A percentile compares a stretch with the other conserved stretches of the same genome.
Evolutionary conservation across 2,113 vertebrate species (phyloP).

Genomic region (Carettochelys insculpta): DNA sequence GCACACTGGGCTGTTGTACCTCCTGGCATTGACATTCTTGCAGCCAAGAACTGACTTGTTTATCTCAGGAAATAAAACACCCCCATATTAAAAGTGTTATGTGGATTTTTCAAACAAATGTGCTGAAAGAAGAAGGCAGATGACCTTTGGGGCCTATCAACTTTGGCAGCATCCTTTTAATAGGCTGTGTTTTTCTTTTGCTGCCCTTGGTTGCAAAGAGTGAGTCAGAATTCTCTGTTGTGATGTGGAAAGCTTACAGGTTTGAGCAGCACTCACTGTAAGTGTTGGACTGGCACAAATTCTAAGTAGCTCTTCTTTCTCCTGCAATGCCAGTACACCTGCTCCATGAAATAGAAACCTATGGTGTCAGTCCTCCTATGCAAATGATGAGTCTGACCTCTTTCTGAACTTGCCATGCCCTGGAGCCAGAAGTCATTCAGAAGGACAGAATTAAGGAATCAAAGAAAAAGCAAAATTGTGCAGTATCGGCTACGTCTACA

Average conservation of each 20-base stretch:
- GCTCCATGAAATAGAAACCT: slow-evolving; percentile 49
- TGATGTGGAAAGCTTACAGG: background rate
- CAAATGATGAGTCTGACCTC: slow-evolving; percentile 43
- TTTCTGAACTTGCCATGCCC: slow-evolving; percentile 38
- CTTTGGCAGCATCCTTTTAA: slow-evolving; percentile 9
- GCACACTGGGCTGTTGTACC: background rate
- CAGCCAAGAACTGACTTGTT: slow-evolving; percentile 4
- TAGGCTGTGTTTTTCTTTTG: slow-evolving; percentile 10
- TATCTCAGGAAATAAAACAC: slow-evolving; percentile 41
- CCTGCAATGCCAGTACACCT: background rate
- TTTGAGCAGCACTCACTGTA: background rate
- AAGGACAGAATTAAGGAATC: slow-evolving; percentile 44
- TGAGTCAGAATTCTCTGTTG: background rate
- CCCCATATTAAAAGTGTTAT: slow-evolving; percentile 10
- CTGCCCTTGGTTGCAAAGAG: background rate
- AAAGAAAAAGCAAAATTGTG: slow-evolving; percentile 30
- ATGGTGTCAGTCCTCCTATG: slow-evolving; percentile 16
- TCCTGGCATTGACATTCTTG: slow-evolving; percentile 33
- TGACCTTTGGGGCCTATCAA: background rate
- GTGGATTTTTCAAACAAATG: slow-evolving; percentile 14
- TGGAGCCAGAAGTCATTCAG: slow-evolving; percentile 54
- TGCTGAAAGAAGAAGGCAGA: background rate
- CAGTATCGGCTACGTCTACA: too few relatives aligned
- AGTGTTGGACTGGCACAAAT: slow-evolving; percentile 36
- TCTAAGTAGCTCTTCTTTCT: slow-evolving; percentile 18